phyloP scores from a whole-genome alignment of 1,140 invertebrate genomes.

The Drosophila kikkawai region DNA sequence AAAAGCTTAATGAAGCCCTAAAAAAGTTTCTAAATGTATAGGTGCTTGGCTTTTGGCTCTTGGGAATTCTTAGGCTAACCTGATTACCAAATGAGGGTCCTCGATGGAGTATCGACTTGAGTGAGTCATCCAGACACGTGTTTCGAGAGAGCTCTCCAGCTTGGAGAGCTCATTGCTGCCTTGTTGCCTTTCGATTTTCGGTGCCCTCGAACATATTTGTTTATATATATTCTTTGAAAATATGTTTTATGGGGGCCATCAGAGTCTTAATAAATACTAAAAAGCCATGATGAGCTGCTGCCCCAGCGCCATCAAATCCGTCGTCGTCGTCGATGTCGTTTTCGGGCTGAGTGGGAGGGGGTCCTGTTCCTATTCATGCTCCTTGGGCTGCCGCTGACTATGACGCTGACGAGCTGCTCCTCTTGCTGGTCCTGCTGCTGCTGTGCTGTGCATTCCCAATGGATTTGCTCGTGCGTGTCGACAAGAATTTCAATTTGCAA shows the following conservation, averaged over 20 bases:
- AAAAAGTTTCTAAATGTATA: not conserved
- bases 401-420: conserved; percentile 53
- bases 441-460: conserved; percentile 65
- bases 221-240: conserved; percentile 49
- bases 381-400: conserved; percentile 18
- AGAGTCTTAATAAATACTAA: conserved; percentile 76
- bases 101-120: conserved; percentile 7
- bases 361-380: not conserved
- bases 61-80: not conserved
- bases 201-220: conserved; percentile 49
- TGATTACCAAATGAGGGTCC: conserved; percentile 17
- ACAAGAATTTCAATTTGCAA: conserved; percentile 83
- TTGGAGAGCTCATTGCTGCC: not conserved
- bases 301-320: conserved; percentile 59
- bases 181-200: conserved; percentile 5
- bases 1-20: conserved; percentile 1
- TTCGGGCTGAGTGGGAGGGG: not conserved
- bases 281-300: conserved; percentile 64
- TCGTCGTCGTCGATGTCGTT: conserved; percentile 11
- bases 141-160: conserved; percentile 3
- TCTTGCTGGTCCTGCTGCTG: conserved; percentile 20
- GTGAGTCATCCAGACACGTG: not conserved
- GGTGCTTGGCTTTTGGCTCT: not conserved
- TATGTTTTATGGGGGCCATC: conserved; percentile 59
- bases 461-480: conserved; percentile 81